phyloP scores from a whole-genome alignment of 2,797 vertebrate species.

The Pelodytes ibericus region DNA sequence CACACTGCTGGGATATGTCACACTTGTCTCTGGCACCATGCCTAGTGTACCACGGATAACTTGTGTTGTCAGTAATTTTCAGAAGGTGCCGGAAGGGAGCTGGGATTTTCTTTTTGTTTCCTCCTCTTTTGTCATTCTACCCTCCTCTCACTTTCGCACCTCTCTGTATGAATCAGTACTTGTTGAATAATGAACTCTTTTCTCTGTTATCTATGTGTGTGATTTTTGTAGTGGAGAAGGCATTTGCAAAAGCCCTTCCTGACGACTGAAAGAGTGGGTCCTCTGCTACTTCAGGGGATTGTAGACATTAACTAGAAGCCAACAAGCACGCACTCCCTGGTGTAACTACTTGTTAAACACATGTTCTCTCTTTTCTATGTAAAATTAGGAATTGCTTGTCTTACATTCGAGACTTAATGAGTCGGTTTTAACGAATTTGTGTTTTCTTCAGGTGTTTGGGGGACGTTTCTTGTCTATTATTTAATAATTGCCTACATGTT shows the following conservation, averaged over 20 bases:
- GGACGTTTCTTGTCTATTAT: too few species aligned
- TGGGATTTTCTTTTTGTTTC: constrained; percentile 72
- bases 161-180: constrained; percentile 79
- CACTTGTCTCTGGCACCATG: too few species aligned
- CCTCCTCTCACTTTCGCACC: constrained; percentile 67
- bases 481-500: too few species aligned
- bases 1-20: too few species aligned
- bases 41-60: constrained; percentile 74
- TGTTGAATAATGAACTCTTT: constrained; percentile 93
- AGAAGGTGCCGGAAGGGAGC: constrained; percentile 75
- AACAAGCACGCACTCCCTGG: constrained; percentile 89
- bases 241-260: constrained; percentile 98
- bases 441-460: too few species aligned
- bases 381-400: too few species aligned
- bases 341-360: constrained; percentile 89
- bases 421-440: neutral
- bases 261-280: constrained; percentile 95
- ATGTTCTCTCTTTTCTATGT: constrained; percentile 62
- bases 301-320: constrained; percentile 95
- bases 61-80: constrained; percentile 62
- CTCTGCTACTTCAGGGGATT: constrained; percentile 97
- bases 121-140: constrained; percentile 13
- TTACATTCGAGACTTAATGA: too few species aligned
- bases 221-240: constrained; percentile 99
- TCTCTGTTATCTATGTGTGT: constrained; percentile 99